Base-by-base conservation (phyloP, 2,888 invertebrate species). In the Sesia apiformis region DNA sequence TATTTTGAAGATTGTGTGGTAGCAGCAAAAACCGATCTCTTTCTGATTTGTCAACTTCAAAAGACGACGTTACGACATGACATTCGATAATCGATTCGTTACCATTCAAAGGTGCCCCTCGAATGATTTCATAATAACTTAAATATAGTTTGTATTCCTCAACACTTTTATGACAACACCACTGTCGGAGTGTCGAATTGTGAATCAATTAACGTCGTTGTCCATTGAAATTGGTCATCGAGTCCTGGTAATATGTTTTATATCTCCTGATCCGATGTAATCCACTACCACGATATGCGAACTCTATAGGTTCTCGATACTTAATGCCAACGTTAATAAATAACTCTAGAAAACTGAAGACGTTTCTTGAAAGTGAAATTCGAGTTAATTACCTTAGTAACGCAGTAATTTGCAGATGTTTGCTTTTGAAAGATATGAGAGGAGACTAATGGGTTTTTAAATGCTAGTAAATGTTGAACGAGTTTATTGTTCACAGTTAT, bases 91-190 rank as follows among this genome's bases (percentile, higher is more conserved):
- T 72, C 55, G 60, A 6, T 42, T 46, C n/a, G 46, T 23, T 46
- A 7, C 46, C n/a, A 46, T 46, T 46, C 5, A 43, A 46, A 46
- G 8, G 3, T 5, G 4, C 46, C n/a, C 8, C 38, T 8, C 63
- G 61, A 71, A 74, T 64, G 65, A 69, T 81, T 81, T 78, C 79
- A 72, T 78, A 80, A 80, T 70, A 59, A 38, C 65, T 70, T 63
- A 67, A 4, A 69, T 64, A 70, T 66, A 67, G 65, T 76, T 78
- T 71, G 71, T 74, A 78, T 78, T 72, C 72, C 60, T 56, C 60
- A 64, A 63, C 62, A 62, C 23, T 23, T 23, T 23, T 23, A 23
- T 23, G 23, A 23, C 23, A 23, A 23, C 23, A 23, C 23, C 23
- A 23, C 60, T 59, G 59, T 62, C 58, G 52, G 56, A 58, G 67